Evolutionary conservation across 2,797 vertebrate genomes (phyloP).

Genomic region (Forpus xanthops): DNA sequence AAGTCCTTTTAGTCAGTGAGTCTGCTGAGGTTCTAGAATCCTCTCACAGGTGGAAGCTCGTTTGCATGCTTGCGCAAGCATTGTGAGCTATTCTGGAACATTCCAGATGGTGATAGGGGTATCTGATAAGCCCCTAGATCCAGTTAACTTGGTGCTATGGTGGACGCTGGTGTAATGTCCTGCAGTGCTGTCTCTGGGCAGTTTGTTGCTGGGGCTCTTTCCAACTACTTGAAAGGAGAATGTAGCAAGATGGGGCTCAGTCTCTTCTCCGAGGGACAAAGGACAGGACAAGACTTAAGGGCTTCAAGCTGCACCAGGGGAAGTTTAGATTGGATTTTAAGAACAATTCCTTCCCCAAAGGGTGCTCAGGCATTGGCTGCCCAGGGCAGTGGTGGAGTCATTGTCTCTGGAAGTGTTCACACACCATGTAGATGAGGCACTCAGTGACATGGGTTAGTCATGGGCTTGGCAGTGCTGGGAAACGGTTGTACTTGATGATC

Average conservation of each 20-base stretch:
- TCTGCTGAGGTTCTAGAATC: background rate
- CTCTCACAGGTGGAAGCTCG: background rate
- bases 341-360: background rate
- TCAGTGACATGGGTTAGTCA: background rate
- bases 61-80: background rate
- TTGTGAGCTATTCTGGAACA: background rate
- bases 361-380: background rate
- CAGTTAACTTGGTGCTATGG: background rate
- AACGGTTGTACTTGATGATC: background rate
- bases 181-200: background rate
- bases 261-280: background rate
- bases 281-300: background rate
- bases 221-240: background rate
- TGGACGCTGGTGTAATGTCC: background rate
- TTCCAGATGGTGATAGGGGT: background rate
- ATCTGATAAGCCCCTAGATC: background rate
- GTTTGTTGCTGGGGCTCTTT: background rate
- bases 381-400: background rate
- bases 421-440: background rate
- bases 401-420: background rate
- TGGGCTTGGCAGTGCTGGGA: background rate
- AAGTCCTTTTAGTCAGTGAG: background rate
- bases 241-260: background rate
- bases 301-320: background rate
- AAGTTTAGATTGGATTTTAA: background rate